phyloP scores from a whole-genome alignment of 1,140 invertebrate genomes.

The Drosophila nebulosa region DNA sequence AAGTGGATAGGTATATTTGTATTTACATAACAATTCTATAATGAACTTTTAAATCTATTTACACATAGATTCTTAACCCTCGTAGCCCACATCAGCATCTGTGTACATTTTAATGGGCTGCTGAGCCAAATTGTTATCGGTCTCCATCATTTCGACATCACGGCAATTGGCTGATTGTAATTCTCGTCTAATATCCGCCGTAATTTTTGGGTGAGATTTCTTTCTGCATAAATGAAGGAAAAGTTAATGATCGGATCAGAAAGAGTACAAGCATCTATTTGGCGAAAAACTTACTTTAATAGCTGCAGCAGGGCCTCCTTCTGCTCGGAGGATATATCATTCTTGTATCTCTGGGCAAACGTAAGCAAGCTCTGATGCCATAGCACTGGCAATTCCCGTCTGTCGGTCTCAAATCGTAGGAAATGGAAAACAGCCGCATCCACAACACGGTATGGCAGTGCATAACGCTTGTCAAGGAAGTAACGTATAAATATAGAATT shows the following conservation, averaged over 20 bases:
- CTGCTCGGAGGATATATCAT: constrained; percentile 96
- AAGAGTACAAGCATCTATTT: too few species aligned
- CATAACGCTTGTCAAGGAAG: constrained; percentile 99
- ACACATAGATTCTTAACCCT: constrained; percentile 19
- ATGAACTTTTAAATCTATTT: constrained; percentile 18
- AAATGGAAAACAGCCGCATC: constrained; percentile 99
- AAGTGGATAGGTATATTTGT: constrained; percentile 25
- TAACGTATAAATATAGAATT: constrained; percentile 97
- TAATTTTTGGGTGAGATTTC: constrained; percentile 91
- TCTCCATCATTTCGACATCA: constrained; percentile 85
- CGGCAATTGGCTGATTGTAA: constrained; percentile 90
- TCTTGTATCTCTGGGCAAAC: constrained; percentile 97
- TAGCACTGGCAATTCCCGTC: constrained; percentile 93
- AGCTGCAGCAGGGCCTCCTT: constrained; percentile 91
- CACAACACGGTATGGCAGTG: constrained; percentile 96
- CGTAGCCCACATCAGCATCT: constrained; percentile 69
- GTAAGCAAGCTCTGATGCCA: constrained; percentile 98
- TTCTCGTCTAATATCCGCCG: constrained; percentile 92
- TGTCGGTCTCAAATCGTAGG: constrained; percentile 91
- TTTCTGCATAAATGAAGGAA: constrained; percentile 73
- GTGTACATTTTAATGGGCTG: constrained; percentile 70
- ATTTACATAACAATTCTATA: constrained; percentile 47
- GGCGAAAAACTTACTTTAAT: constrained; percentile 82
- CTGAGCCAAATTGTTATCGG: constrained; percentile 41
- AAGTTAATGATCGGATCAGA: not conserved